These are phyloP conservation scores for Serranochromis macrocephalus DNA, from an alignment of 2,113 vertebrate species.

Conservation along the genomic window DNA sequence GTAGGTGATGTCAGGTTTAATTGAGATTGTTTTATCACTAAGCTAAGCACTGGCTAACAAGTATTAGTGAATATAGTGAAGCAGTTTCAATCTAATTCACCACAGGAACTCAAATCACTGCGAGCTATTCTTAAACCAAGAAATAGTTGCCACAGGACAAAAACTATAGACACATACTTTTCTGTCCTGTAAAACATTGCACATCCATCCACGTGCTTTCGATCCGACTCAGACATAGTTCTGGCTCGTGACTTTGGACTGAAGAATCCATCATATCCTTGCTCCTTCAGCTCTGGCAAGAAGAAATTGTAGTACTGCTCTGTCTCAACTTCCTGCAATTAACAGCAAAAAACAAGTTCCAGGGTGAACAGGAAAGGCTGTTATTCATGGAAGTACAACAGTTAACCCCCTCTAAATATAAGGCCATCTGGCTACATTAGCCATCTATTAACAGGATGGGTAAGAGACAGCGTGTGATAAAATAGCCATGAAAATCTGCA, in stretches of 20 bases:
- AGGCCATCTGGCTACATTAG: background rate
- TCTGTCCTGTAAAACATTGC: conserved; percentile 95
- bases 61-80: background rate
- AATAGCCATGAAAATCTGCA: background rate
- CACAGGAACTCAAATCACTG: background rate
- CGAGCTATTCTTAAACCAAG: background rate
- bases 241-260: conserved; percentile 96
- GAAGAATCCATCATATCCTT: conserved; percentile 96
- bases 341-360: background rate
- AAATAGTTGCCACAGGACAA: background rate
- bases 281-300: conserved; percentile 91
- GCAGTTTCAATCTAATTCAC: background rate
- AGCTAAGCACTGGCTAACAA: background rate
- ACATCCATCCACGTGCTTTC: conserved; percentile 96
- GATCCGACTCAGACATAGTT: conserved; percentile 97
- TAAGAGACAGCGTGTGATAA: background rate
- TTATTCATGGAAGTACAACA: background rate
- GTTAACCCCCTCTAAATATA: background rate
- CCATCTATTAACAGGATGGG: background rate
- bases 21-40: background rate
- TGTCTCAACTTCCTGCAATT: conserved; percentile 88
- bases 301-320: conserved; percentile 98
- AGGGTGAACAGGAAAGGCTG: background rate
- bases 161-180: conserved; percentile 74
- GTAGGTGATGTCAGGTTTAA: background rate